Evolutionary conservation across 1,140 invertebrate species (phyloP).

Genomic region (Steinernema feltiae): DNA sequence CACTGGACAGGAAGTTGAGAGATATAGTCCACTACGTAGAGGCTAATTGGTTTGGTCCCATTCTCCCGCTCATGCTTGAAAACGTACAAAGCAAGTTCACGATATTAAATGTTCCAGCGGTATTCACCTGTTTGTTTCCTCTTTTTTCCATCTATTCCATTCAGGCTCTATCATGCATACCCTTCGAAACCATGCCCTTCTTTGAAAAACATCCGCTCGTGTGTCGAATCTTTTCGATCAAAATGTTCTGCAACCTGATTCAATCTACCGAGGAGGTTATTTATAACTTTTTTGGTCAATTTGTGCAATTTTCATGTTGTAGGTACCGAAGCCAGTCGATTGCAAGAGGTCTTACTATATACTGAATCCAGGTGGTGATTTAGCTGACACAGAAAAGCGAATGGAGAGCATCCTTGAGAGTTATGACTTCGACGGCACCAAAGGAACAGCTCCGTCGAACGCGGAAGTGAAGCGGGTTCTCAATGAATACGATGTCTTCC

Average conservation of each 20-base stretch:
- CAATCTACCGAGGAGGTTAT: background rate
- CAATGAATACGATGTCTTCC: conserved; percentile 39
- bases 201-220: conserved; percentile 19
- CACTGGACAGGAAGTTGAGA: background rate
- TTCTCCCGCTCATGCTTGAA: background rate
- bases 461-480: conserved; percentile 34
- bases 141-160: background rate
- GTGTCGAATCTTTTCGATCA: conserved; percentile 22
- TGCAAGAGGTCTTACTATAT: conserved; percentile 46
- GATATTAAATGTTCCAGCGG: background rate
- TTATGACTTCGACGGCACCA: conserved; percentile 40
- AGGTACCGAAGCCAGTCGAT: conserved; percentile 46
- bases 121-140: background rate
- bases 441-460: conserved; percentile 33
- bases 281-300: background rate
- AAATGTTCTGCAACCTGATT: conserved; percentile 38
- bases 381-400: conserved; percentile 43
- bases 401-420: conserved; percentile 33
- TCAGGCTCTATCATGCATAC: conserved; percentile 17
- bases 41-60: background rate
- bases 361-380: conserved; percentile 49
- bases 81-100: background rate
- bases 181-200: conserved; percentile 23
- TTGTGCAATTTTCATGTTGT: conserved; percentile 14
- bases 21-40: background rate